Evolutionary conservation across 1,140 invertebrate species (phyloP).

Genomic region (Chrysoperla carnea): DNA sequence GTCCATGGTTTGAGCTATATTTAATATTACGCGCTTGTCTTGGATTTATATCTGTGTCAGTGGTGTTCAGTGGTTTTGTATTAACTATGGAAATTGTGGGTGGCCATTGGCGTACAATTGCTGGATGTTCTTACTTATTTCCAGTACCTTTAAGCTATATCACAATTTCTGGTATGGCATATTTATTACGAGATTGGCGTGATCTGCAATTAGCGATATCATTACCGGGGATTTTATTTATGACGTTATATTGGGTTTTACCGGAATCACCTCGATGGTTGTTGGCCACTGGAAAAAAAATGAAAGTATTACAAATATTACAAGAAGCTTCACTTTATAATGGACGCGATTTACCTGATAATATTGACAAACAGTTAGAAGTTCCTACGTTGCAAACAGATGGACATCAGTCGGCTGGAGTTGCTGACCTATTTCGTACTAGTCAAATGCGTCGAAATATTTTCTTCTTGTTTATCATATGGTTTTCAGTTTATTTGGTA

Average conservation of each 20-base stretch:
- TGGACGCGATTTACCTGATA: conserved; percentile 33
- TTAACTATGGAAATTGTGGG: conserved; percentile 53
- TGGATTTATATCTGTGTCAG: conserved; percentile 50
- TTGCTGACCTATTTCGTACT: conserved; percentile 39
- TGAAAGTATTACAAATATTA: conserved; percentile 49
- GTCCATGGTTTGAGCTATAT: conserved; percentile 43
- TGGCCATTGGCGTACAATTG: conserved; percentile 52
- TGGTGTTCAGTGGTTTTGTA: conserved; percentile 54
- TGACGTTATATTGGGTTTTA: conserved; percentile 50
- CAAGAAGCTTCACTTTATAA: conserved; percentile 47
- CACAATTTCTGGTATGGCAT: conserved; percentile 48
- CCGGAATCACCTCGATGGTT: conserved; percentile 78
- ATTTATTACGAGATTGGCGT: conserved; percentile 52
- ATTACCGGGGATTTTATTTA: conserved; percentile 43
- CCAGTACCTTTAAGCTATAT: conserved; percentile 54
- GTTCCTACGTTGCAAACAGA: conserved; percentile 12
- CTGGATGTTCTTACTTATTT: conserved; percentile 53
- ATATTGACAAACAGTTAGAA: conserved; percentile 41
- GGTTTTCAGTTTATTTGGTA: conserved; percentile 54
- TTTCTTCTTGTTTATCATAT: conserved; percentile 43
- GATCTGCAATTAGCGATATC: conserved; percentile 52
- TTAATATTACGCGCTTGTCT: conserved; percentile 37
- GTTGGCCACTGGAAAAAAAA: conserved; percentile 47
- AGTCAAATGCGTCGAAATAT: conserved; percentile 41
- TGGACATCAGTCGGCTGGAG: conserved; percentile 26